Evolutionary conservation across 1,140 invertebrate genomes (phyloP), one percentile per base, ranked within the genome.

Genomic region (Augochlora pura): DNA sequence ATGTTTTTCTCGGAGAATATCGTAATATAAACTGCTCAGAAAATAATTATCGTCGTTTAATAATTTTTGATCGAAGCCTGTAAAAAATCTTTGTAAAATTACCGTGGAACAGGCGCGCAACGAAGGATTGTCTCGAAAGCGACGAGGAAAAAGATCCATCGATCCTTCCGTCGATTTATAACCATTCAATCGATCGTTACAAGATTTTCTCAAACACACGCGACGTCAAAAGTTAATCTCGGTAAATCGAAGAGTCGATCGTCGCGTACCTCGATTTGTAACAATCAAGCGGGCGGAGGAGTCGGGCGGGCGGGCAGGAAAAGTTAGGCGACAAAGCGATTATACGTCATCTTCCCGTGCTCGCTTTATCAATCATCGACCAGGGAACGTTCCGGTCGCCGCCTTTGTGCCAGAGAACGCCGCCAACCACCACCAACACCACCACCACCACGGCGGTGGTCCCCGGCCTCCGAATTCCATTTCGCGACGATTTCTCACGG

Each of bases 361-460:
- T 25, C 63, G 42, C 46, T 74, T 65, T 39, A 74, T 74, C 72
- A 74, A 65, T 65, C 74, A 69, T 16, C 66, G 39, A 32, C 16
- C 16, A 38, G n/a, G n/a, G 25, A 49, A 77, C 60, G 66, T 65
- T 62, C 21, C n/a, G 67, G 32, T 25, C 16, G 46, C 21, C 16
- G 46, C 52, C 64, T 63, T 25, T 57, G 69, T 62, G 57, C 64
- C n/a, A 0, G 12, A 9, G 25, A 38, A 52, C 25, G n/a, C n/a
- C n/a, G n/a, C n/a, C n/a, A n/a, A n/a, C n/a, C n/a, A n/a, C n/a
- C n/a, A n/a, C n/a, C n/a, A n/a, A n/a, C n/a, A n/a, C n/a, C n/a
- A n/a, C n/a, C n/a, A n/a, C n/a, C n/a, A n/a, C n/a, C n/a, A n/a
- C n/a, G n/a, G n/a, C n/a, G n/a, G n/a, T n/a, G 10, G 21, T 49